These are phyloP conservation scores for Tanypteryx hageni DNA, from an alignment of 2,888 invertebrate species.

Conservation along the genomic window DNA sequence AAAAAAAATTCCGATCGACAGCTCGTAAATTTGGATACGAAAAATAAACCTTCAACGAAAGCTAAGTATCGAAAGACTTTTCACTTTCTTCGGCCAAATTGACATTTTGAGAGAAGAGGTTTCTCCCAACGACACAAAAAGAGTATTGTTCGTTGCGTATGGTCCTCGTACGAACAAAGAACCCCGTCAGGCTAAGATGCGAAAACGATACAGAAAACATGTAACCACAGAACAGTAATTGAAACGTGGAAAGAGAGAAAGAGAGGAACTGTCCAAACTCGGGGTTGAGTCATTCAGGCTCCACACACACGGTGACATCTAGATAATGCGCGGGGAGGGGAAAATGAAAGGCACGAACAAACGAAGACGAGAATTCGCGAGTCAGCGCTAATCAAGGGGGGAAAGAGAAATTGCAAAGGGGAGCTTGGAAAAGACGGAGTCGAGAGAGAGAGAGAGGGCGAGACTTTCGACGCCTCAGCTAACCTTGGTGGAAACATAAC, in stretches of 20 bases:
- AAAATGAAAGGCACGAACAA: not conserved
- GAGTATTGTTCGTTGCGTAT: no score
- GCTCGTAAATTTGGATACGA: no score
- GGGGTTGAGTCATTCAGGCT: no score
- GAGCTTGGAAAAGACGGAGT: not conserved
- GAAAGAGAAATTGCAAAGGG: not conserved
- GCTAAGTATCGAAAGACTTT: no score
- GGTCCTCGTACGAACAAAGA: no score
- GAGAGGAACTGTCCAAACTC: not conserved
- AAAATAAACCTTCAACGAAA: no score
- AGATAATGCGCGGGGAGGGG: not conserved
- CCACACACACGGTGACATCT: not conserved
- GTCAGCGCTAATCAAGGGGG: not conserved
- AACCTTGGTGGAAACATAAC: not conserved
- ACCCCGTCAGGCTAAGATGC: not conserved
- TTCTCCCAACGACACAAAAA: no score
- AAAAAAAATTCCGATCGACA: no score
- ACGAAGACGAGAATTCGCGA: not conserved
- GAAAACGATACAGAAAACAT: not conserved
- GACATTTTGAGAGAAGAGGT: no score
- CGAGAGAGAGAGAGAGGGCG: not conserved
- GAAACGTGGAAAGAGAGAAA: not conserved
- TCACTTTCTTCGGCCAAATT: no score
- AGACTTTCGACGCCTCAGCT: not conserved
- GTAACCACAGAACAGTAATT: not conserved